Base-by-base conservation (phyloP, 2,888 invertebrate genomes). In the Drosophila algonquin region DNA sequence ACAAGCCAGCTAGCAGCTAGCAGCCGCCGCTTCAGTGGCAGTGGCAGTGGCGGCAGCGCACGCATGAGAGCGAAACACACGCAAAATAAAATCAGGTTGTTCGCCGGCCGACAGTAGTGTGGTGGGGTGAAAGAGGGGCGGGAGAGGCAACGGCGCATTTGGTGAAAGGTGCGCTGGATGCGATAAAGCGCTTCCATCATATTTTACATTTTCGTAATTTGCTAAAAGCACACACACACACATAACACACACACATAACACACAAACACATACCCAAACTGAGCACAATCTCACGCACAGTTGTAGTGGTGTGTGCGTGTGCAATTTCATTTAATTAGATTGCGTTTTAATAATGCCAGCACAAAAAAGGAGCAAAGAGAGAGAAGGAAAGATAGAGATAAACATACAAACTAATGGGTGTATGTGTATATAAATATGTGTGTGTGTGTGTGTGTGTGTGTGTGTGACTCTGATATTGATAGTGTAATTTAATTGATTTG, bases 401-500 rank as follows among this genome's bases (percentile, higher is more conserved):
- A 40, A 40, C 2, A 73, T 21, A 35, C 27, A 30, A 7, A 40
- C 7, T 2, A 7, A n/a, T n/a, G 6, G 14, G 7, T n/a, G 6
- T 40, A 14, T 14, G 14, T 40, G 40, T 40, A 14, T 18, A 18
- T 18, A 18, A 1, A 12, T 35, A 12, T 35, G 5, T 10, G 10
- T 14, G 12, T 35, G 14, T 35, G 35, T 18, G 12, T 35, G 35
- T 35, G 5, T 10, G 10, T 14, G 12, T 35, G 14, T 35, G 35
- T 10, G 12, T 14, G 12, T 6, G 40, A 40, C 14, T 14, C 50
- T 51, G 58, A 73, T 73, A 74, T 67, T 62, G 61, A 80, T 79
- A 86, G 75, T 80, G 83, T 80, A 83, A 83, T 86, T 86, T 83
- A 83, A 83, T 83, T 83, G 86, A 83, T 79, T 83, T 83, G 81